These are phyloP conservation scores for Nerophis ophidion DNA, from an alignment of 2,113 vertebrate genomes.

Conservation along the genomic window DNA sequence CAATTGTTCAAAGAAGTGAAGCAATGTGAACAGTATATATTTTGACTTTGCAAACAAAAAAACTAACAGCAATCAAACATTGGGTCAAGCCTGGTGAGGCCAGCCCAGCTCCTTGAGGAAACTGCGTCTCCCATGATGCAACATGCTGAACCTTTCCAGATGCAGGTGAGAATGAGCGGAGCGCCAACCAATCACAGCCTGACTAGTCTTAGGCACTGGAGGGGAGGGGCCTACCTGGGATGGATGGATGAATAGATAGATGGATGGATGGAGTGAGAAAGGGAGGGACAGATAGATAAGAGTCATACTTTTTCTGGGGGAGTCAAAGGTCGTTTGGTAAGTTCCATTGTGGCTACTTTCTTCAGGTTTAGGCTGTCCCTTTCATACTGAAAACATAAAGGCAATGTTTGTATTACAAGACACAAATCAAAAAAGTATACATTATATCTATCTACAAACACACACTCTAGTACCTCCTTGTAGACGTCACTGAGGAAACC, in stretches of 20 bases:
- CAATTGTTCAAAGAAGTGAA: too few relatives aligned
- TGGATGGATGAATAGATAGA: background rate
- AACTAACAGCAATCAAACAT: background rate
- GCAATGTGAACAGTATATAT: too few relatives aligned
- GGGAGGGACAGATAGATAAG: background rate
- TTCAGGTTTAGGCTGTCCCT: conserved; percentile 36
- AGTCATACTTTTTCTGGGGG: conserved; percentile 35
- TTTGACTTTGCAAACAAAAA: too few relatives aligned
- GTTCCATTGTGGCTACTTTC: conserved; percentile 6
- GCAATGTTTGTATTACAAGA: background rate
- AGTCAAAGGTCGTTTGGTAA: conserved; percentile 19
- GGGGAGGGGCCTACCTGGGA: conserved; percentile 76
- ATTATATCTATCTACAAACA: background rate
- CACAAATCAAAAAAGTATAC: background rate
- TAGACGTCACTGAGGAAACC: conserved; percentile 51
- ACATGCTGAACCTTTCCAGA: conserved; percentile 57
- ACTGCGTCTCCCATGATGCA: conserved; percentile 68
- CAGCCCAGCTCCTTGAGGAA: conserved; percentile 67
- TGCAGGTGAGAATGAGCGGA: conserved; percentile 64
- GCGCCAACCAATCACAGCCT: conserved; percentile 85
- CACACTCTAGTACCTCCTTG: conserved; percentile 41
- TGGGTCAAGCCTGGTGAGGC: conserved; percentile 57
- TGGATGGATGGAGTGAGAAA: background rate
- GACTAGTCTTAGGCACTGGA: conserved; percentile 75
- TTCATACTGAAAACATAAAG: conserved; percentile 36